phyloP scores from a whole-genome alignment of 2,888 invertebrate species.

The Caenorhabditis plicata region DNA sequence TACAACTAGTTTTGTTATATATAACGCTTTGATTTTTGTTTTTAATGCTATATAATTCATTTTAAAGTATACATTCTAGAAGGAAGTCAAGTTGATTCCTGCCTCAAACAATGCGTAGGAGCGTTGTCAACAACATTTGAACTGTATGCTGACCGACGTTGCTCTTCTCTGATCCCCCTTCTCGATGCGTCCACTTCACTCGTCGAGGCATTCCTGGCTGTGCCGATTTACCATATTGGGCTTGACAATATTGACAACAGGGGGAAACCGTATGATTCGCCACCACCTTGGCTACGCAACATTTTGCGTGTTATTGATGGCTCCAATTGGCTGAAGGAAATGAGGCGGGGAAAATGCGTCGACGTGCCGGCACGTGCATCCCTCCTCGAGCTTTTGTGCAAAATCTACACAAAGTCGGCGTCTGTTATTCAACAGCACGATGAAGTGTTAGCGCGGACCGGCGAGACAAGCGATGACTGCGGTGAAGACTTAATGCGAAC shows the following conservation, averaged over 20 bases:
- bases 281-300: constrained; percentile 18
- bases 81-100: constrained; percentile 54
- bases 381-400: constrained; percentile 53
- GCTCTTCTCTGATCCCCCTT: constrained; percentile 17
- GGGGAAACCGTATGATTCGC: constrained; percentile 5
- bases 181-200: constrained; percentile 28
- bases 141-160: constrained; percentile 31
- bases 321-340: constrained; percentile 23
- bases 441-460: constrained; percentile 15
- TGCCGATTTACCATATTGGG: constrained; percentile 54
- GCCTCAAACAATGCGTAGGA: constrained; percentile 46
- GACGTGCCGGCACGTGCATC: constrained; percentile 53
- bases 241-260: constrained; percentile 10
- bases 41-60: neutral
- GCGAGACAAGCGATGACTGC: constrained; percentile 12
- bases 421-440: constrained; percentile 22
- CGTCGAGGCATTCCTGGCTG: constrained; percentile 50
- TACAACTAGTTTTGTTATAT: neutral
- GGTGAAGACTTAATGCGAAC: constrained; percentile 26
- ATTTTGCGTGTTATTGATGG: constrained; percentile 34
- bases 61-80: constrained; percentile 45
- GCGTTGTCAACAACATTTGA: constrained; percentile 44
- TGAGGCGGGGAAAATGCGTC: constrained; percentile 11
- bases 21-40: neutral
- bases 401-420: constrained; percentile 47